These are phyloP conservation scores for Epinephelus fuscoguttatus DNA, from an alignment of 2,113 vertebrate species.

Conservation along the genomic window DNA sequence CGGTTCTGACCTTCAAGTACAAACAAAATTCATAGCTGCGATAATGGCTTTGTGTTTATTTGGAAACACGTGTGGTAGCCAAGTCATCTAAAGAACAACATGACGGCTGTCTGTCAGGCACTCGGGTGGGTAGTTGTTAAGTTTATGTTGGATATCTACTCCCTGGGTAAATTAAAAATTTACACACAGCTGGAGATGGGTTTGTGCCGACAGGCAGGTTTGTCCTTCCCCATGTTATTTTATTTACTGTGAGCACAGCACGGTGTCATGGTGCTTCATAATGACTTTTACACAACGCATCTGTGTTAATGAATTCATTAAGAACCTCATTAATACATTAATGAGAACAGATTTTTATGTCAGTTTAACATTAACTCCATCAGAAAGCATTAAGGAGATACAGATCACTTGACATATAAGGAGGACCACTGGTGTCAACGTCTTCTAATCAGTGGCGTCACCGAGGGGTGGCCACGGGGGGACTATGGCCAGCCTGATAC, in stretches of 20 bases:
- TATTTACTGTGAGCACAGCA: slow-evolving; percentile 35
- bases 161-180: slow-evolving; percentile 27
- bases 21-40: background rate
- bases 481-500: too few relatives aligned
- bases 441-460: too few relatives aligned
- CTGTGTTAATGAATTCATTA: slow-evolving; percentile 37
- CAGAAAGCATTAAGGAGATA: background rate
- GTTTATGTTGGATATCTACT: slow-evolving; percentile 15
- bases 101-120: slow-evolving; percentile 3
- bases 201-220: slow-evolving; percentile 45
- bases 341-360: slow-evolving; percentile 8
- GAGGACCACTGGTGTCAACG: background rate
- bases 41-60: background rate
- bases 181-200: slow-evolving; percentile 23
- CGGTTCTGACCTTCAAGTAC: background rate
- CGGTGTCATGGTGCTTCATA: slow-evolving; percentile 3
- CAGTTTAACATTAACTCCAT: background rate
- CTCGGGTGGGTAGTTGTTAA: background rate
- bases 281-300: slow-evolving; percentile 12
- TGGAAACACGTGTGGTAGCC: background rate
- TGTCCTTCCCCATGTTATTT: slow-evolving; percentile 8
- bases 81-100: background rate
- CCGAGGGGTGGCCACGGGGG: too few relatives aligned
- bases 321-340: slow-evolving; percentile 49
- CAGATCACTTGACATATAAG: background rate